A percentile compares a stretch with the other conserved stretches of the same genome.
Conservation (phyloP, 1,140 invertebrate genomes). For the Ips typographus region DNA sequence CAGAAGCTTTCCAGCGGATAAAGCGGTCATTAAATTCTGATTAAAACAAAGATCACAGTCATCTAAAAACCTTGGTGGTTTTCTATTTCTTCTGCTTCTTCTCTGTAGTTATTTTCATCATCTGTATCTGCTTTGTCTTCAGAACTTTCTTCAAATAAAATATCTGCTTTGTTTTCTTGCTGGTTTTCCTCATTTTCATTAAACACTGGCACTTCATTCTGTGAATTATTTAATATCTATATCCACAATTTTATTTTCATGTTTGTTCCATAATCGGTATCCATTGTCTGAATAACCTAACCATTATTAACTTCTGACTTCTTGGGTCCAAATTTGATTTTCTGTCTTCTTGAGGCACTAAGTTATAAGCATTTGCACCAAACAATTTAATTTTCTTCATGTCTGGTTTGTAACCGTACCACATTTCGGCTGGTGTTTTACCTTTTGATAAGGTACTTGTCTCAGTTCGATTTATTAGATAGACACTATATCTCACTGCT, state of each 20-base stretch:
- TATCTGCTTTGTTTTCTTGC: no score
- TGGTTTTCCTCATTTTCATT: neutral
- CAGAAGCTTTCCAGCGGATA: no score
- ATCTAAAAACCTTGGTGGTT: no score
- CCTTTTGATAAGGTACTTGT: slow-evolving; percentile 31
- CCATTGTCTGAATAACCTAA: slow-evolving; percentile 38
- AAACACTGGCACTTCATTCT: neutral
- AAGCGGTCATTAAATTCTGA: no score
- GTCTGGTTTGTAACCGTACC: slow-evolving; percentile 32
- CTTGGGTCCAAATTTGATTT: slow-evolving; percentile 35
- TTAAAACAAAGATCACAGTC: no score
- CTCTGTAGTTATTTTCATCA: no score
- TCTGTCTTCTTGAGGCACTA: slow-evolving; percentile 34
- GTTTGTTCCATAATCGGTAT: slow-evolving; percentile 37
- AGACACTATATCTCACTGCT: slow-evolving; percentile 47
- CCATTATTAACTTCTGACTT: slow-evolving; percentile 37
- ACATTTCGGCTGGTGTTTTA: slow-evolving; percentile 31
- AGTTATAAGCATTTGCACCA: slow-evolving; percentile 42
- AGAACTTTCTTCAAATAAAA: no score
- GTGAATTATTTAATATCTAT: neutral
- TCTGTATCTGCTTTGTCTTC: no score
- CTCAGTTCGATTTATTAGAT: slow-evolving; percentile 51
- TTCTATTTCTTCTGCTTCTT: no score
- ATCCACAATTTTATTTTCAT: slow-evolving; percentile 13
- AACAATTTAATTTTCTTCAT: slow-evolving; percentile 44